Base-by-base conservation (phyloP, 2,797 vertebrate genomes). In the Anolis apletophallus region DNA sequence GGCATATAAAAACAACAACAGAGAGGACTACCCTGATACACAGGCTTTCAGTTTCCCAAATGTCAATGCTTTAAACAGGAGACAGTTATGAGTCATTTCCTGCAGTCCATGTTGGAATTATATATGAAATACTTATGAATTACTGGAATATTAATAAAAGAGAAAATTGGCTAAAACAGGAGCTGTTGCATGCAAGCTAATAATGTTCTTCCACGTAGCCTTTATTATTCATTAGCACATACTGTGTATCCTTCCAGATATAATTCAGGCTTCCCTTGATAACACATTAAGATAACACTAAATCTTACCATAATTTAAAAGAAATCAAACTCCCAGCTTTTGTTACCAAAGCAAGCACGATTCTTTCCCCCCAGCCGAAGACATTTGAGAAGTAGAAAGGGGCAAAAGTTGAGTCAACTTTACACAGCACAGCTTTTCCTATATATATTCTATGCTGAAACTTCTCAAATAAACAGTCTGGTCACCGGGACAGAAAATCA, bases 161-260 rank as follows among this genome's bases (percentile, higher is more conserved):
- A 87, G 88, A 93, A 91, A 93, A 87, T 89, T 84, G 88, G 69
- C 87, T 87, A 68, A 86, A 88, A 91, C 84, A 80, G 61, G 61
- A 83, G 85, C 89, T 82, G 89, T 88, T 54, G n/a, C 68, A 91
- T 87, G 61, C 50, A 69, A 69, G 75, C 85, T 93, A 91, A 88
- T 93, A 91, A 88, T 92, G 85, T 12, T 67, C 84, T 86, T 87
- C 50, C 76, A 91, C 68, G 4, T 82, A 90, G 84, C 34, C 89
- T 94, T 93, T 92, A 91, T 94, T 95, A 92, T 94, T 94, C 92
- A 94, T 93, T 94, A 94, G 90, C 88, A 92, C 91, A 89, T 88
- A 91, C 90, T 94, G 95, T 92, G 84, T 88, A 89, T 94, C 89
- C 85, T 88, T 74, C 83, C 89, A 78, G 93, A 90, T 84, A 91